A percentile compares a stretch with the other conserved stretches of the same genome.
Conservation (phyloP, 2,888 invertebrate genomes). For the Aphelenchoides bicaudatus region DNA sequence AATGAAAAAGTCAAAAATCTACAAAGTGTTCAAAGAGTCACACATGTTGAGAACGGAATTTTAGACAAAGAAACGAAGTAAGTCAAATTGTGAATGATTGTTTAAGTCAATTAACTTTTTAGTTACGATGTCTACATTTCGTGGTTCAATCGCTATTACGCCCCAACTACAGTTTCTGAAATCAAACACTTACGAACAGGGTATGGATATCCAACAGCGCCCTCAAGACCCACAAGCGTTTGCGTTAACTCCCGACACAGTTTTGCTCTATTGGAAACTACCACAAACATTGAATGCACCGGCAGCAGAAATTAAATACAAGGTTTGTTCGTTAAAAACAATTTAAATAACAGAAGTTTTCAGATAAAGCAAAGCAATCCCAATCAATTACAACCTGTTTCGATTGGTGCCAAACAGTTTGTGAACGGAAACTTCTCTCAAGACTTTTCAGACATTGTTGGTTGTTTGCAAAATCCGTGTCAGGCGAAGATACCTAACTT, state of each 20-base stretch:
- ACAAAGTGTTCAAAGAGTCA: constrained; percentile 39
- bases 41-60: constrained; percentile 57
- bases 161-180: constrained; percentile 41
- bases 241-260: constrained; percentile 55
- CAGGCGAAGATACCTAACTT: constrained; percentile 55
- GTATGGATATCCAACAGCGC: constrained; percentile 42
- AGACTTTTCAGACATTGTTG: constrained; percentile 40
- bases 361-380: constrained; percentile 39
- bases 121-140: constrained; percentile 53
- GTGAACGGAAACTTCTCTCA: constrained; percentile 28
- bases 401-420: constrained; percentile 45
- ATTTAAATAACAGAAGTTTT: constrained; percentile 14
- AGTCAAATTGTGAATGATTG: constrained; percentile 14
- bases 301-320: constrained; percentile 53
- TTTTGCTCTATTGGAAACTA: constrained; percentile 52
- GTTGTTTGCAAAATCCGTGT: constrained; percentile 52
- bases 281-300: constrained; percentile 57
- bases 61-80: constrained; percentile 59
- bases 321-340: constrained; percentile 30
- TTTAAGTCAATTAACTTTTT: constrained; percentile 10
- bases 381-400: constrained; percentile 43
- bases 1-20: constrained; percentile 54
- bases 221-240: constrained; percentile 41
- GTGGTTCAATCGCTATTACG: constrained; percentile 55
- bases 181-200: constrained; percentile 48